These are phyloP conservation scores for Drosophila aldrichi DNA, from an alignment of 2,888 invertebrate species.

Conservation along the genomic window DNA sequence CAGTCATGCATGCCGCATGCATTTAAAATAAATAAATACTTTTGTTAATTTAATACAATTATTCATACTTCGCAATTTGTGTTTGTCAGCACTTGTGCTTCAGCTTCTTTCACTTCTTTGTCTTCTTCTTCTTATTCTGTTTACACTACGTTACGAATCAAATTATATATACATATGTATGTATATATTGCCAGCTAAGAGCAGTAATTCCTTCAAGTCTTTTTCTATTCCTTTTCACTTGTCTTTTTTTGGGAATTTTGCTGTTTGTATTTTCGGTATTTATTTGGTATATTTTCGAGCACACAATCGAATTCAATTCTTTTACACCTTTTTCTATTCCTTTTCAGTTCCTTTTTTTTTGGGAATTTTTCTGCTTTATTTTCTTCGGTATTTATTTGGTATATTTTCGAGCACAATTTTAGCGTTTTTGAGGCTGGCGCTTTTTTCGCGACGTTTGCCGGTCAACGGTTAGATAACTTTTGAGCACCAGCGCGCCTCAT, in stretches of 20 bases:
- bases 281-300: constrained; percentile 4
- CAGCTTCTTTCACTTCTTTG: neutral
- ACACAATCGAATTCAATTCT: neutral
- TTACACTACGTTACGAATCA: neutral
- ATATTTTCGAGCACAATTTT: constrained; percentile 2
- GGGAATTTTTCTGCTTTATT: constrained; percentile 1
- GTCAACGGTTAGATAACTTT: constrained; percentile 75
- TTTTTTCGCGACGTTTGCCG: constrained; percentile 51
- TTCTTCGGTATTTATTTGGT: neutral
- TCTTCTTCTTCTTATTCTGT: neutral
- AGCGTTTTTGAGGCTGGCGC: neutral
- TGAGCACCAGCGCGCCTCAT: constrained; percentile 64
- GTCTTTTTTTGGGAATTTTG: constrained; percentile 4
- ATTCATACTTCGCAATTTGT: constrained; percentile 17
- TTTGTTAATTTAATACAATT: constrained; percentile 15
- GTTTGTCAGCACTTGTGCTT: neutral
- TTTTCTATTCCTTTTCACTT: neutral
- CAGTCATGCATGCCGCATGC: constrained; percentile 18
- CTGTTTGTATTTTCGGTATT: neutral
- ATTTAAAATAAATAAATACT: constrained; percentile 14
- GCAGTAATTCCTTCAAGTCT: neutral
- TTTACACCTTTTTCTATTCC: neutral
- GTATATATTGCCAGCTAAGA: neutral
- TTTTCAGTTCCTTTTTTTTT: constrained; percentile 1
- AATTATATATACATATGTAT: neutral